These are phyloP conservation scores for Steatocranus sp. DNA, from an alignment of 2,797 vertebrate genomes.

Conservation along the genomic window DNA sequence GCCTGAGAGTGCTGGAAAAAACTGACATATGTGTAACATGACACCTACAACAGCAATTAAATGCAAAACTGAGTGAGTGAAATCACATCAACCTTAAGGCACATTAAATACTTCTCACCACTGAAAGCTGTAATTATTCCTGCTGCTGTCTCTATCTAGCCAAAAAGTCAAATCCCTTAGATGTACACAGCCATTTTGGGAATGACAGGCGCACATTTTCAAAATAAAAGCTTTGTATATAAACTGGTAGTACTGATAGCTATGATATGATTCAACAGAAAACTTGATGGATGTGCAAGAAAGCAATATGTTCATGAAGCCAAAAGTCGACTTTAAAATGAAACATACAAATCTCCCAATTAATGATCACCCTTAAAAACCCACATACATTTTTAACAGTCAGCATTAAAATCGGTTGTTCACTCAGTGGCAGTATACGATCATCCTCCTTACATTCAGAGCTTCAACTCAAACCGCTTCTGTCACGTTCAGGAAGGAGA, in stretches of 20 bases:
- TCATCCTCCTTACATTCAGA: constrained; percentile 41
- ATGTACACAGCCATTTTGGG: neutral
- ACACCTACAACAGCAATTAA: neutral
- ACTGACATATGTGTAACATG: neutral
- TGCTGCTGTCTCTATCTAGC: neutral
- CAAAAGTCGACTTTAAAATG: neutral
- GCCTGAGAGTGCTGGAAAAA: neutral
- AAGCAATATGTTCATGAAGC: constrained; percentile 1
- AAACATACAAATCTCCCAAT: neutral
- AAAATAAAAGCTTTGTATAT: neutral
- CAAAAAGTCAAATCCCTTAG: neutral
- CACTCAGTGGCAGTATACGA: constrained; percentile 13
- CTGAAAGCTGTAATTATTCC: constrained; percentile 13
- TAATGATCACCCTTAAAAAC: constrained; percentile 10
- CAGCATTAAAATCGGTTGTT: constrained; percentile 5
- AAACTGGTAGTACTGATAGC: neutral
- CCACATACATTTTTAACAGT: neutral
- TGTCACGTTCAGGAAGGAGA: constrained; percentile 10
- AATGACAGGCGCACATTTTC: neutral
- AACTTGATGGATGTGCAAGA: neutral
- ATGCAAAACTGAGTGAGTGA: constrained; percentile 13
- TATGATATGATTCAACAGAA: neutral
- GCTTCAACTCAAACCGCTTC: neutral
- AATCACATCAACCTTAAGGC: constrained; percentile 54
- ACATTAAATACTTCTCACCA: constrained; percentile 46